Evolutionary conservation across 2,113 vertebrate genomes (phyloP).

Genomic region (Hippolais icterina): DNA sequence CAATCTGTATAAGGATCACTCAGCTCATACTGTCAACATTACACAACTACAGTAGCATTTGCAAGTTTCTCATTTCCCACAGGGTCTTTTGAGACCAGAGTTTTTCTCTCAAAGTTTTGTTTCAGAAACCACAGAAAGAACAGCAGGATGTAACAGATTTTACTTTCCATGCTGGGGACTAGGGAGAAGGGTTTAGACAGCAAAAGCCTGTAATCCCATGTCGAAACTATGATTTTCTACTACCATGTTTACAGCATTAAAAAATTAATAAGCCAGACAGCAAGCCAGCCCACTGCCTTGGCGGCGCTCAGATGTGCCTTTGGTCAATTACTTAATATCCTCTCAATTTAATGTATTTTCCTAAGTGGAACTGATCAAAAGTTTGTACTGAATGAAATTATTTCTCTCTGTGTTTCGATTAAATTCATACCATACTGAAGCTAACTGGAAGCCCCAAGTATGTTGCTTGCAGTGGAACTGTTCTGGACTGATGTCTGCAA

Average conservation of each 20-base stretch:
- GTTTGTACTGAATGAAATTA: neutral
- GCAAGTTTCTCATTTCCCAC: constrained; percentile 72
- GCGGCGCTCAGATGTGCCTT: neutral
- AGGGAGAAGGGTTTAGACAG: constrained; percentile 35
- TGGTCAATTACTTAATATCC: constrained; percentile 28
- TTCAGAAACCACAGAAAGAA: constrained; percentile 76
- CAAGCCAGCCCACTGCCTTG: constrained; percentile 42
- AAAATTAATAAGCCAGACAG: constrained; percentile 33
- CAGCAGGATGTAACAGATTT: constrained; percentile 71
- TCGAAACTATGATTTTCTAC: constrained; percentile 36
- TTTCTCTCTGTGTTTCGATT: neutral
- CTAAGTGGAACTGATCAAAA: constrained; percentile 18
- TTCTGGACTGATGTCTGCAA: neutral
- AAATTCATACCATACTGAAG: constrained; percentile 7
- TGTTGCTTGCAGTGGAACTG: neutral
- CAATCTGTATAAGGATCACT: constrained; percentile 62
- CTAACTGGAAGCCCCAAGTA: neutral
- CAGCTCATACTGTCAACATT: constrained; percentile 65
- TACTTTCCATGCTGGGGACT: constrained; percentile 39
- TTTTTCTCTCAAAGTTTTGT: constrained; percentile 72
- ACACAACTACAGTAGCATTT: constrained; percentile 71
- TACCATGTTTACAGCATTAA: constrained; percentile 18
- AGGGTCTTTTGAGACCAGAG: constrained; percentile 65
- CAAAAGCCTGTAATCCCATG: constrained; percentile 35
- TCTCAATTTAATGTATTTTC: constrained; percentile 1